Evolutionary conservation across 2,113 vertebrate genomes (phyloP).

Genomic region (Lampris megalopsis): DNA sequence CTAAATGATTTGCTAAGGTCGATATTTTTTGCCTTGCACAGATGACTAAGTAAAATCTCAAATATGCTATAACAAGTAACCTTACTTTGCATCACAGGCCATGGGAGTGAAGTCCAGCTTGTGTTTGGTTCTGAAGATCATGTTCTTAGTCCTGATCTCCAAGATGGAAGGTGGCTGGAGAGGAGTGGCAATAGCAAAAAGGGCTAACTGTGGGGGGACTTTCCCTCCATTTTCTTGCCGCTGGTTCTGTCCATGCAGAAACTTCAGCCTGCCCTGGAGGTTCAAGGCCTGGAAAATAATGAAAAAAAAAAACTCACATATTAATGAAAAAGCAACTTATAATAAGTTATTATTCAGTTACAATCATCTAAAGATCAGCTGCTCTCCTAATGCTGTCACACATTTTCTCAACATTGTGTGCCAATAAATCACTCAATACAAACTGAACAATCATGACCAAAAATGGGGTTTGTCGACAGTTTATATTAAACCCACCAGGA

Average conservation of each 20-base stretch:
- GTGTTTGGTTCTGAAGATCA: constrained; percentile 86
- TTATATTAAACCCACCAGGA: constrained; percentile 84
- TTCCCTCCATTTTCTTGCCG: constrained; percentile 72
- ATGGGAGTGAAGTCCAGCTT: constrained; percentile 86
- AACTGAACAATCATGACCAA: no score
- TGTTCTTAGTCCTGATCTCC: constrained; percentile 83
- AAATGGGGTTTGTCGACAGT: no score
- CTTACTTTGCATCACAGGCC: constrained; percentile 83
- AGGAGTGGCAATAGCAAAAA: constrained; percentile 84
- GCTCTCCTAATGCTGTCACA: neutral
- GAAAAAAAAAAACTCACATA: neutral
- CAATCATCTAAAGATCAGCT: no score
- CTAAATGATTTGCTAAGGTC: neutral
- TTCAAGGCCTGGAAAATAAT: constrained; percentile 74
- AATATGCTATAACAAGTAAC: no score
- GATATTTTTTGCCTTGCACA: no score
- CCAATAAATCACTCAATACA: no score
- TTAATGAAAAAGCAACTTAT: no score
- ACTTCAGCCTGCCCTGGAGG: constrained; percentile 84
- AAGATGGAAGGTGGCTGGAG: constrained; percentile 82
- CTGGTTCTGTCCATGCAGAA: constrained; percentile 81
- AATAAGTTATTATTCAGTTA: no score
- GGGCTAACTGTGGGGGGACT: constrained; percentile 74
- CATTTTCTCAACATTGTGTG: no score
- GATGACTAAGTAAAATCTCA: neutral